Evolutionary conservation across 2,113 vertebrate species (phyloP).

Genomic region (Amazona vittata): DNA sequence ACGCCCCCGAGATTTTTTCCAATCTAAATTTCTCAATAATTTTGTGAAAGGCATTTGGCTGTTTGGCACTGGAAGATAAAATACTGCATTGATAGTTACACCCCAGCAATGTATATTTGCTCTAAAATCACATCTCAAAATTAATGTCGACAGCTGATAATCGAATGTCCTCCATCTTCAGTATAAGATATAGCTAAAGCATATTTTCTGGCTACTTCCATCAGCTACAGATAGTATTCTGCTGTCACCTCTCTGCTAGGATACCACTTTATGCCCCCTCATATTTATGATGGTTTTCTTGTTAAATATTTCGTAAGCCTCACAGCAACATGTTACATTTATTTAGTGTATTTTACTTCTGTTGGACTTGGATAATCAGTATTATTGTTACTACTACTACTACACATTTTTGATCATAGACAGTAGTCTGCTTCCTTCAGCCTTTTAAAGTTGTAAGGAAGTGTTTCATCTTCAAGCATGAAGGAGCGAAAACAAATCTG

Average conservation of each 20-base stretch:
- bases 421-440: background rate
- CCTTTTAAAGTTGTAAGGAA: background rate
- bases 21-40: background rate
- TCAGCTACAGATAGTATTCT: background rate
- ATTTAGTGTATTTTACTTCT: background rate
- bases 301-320: background rate
- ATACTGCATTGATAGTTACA: background rate
- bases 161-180: conserved; percentile 1
- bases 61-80: background rate
- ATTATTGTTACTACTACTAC: background rate
- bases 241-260: background rate
- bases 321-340: background rate
- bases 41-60: background rate
- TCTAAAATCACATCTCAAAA: conserved; percentile 1
- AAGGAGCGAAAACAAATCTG: background rate
- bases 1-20: background rate
- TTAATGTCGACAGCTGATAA: conserved; percentile 19
- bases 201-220: conserved; percentile 16
- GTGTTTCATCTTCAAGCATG: conserved; percentile 22
- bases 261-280: background rate
- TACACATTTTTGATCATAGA: background rate
- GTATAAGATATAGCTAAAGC: background rate
- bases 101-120: background rate
- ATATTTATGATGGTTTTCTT: background rate
- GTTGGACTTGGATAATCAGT: background rate